These are phyloP conservation scores for Otolemur garnettii DNA, from an alignment of 2,113 vertebrate species.

Conservation along the genomic window DNA sequence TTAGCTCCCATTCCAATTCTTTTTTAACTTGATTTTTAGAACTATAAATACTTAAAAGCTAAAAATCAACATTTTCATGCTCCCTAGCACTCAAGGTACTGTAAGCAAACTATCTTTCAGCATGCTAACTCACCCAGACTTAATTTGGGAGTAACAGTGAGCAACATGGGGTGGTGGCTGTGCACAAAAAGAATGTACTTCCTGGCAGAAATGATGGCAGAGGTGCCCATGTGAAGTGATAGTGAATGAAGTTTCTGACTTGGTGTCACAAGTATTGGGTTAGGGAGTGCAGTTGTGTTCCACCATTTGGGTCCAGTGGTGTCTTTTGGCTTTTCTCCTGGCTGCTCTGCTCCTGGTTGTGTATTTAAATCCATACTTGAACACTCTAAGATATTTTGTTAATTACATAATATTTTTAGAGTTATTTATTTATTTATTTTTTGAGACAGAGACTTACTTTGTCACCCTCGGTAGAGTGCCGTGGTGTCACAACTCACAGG, in stretches of 20 bases:
- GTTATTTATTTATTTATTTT: no score
- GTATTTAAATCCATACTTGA: background rate
- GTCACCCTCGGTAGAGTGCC: no score
- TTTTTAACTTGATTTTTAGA: slow-evolving; percentile 31
- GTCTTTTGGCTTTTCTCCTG: background rate
- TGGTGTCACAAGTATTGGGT: background rate
- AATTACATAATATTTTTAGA: background rate
- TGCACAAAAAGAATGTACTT: background rate
- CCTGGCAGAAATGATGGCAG: background rate
- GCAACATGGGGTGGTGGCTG: accelerated
- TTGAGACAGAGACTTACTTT: no score
- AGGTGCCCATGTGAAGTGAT: background rate
- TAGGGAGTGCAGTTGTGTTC: background rate
- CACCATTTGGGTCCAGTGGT: no score
- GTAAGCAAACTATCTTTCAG: background rate
- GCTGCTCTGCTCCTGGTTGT: background rate
- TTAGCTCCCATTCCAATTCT: background rate
- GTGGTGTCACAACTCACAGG: no score
- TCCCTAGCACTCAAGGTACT: background rate
- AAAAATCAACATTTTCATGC: background rate
- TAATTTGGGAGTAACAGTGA: background rate
- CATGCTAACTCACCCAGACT: background rate
- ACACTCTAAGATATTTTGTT: background rate
- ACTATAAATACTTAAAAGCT: background rate
- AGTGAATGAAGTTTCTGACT: background rate